Base-by-base conservation (phyloP, 2,888 invertebrate genomes). In the Apantesis nais region DNA sequence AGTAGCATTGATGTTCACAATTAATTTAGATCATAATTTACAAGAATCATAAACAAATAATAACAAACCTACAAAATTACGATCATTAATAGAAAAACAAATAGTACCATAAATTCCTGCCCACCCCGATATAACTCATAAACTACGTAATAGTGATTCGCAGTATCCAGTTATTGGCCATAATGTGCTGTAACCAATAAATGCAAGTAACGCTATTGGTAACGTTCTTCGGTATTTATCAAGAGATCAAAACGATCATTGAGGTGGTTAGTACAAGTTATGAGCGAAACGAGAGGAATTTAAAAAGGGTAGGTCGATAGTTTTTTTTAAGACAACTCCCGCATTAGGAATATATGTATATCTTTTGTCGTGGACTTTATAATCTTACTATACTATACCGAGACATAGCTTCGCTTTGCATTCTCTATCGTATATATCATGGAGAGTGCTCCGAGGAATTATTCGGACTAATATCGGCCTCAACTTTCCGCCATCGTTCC, bases 221-320 rank as follows among this genome's bases (percentile, higher is more conserved):
- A 34, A 62, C 31, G 70, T 44, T 66, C 66, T 29, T 48, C 14
- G 4, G 66, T 62, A 25, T 61, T 66, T 25, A 68, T 80, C 81
- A 76, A 74, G 74, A 72, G 81, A 81, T 81, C 76, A 70, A 70
- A 78, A 75, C 74, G 71, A 74, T 78, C 73, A 74, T 70, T 34
- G 2, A 22, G 14, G 2, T n/a, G 69, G 55, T 8, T 77, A 73
- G 77, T 65, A 0, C 66, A 76, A 80, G 66, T 9, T 37, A 37
- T 44, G 37, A 34, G 29, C 37, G 60, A 41, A 11, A 0, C 16
- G 48, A 22, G 34, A 34, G 8, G 22, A n/a, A 52, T 22, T 39
- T 5, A 48, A 22, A 2, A 1, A 34, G 34, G 34, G 34, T 34
- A 34, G 34, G 34, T 34, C 2, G 34, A 34, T 34, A 34, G 34